Percentiles rank a stretch among this genome's conserved stretches.
phyloP scores from a whole-genome alignment of 2,888 invertebrate species.

The Apamea crenata region DNA sequence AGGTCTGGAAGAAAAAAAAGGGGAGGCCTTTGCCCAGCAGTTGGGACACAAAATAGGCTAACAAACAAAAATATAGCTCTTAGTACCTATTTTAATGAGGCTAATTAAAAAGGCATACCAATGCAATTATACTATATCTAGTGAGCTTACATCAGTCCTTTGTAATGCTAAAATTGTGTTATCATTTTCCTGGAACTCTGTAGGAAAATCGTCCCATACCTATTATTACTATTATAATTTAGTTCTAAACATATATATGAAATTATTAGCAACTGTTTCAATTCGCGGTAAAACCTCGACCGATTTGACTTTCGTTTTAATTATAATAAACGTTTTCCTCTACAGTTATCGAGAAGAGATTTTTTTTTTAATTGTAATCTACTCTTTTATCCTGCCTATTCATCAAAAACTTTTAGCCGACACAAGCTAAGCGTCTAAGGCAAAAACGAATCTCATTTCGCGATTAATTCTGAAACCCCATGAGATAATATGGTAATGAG shows the following conservation, averaged over 20 bases:
- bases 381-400: background rate
- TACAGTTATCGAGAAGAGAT: background rate
- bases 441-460: background rate
- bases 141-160: constrained; percentile 24
- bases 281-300: constrained; percentile 29
- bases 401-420: background rate
- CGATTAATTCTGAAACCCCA: background rate
- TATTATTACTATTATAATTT: background rate
- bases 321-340: background rate
- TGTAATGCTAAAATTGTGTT: constrained; percentile 15
- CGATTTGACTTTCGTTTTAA: background rate
- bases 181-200: constrained; percentile 34
- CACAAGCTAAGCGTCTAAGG: background rate
- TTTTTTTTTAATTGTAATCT: background rate
- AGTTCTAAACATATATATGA: constrained; percentile 41
- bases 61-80: no score
- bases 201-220: constrained; percentile 19
- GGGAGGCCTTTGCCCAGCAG: no score
- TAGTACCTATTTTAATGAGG: no score
- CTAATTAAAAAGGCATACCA: no score
- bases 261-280: constrained; percentile 15
- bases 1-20: no score
- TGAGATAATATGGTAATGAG: no score
- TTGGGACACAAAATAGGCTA: no score
- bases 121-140: no score